These are phyloP conservation scores for Orycteropus afer DNA, from an alignment of 2,113 vertebrate genomes.

Conservation along the genomic window DNA sequence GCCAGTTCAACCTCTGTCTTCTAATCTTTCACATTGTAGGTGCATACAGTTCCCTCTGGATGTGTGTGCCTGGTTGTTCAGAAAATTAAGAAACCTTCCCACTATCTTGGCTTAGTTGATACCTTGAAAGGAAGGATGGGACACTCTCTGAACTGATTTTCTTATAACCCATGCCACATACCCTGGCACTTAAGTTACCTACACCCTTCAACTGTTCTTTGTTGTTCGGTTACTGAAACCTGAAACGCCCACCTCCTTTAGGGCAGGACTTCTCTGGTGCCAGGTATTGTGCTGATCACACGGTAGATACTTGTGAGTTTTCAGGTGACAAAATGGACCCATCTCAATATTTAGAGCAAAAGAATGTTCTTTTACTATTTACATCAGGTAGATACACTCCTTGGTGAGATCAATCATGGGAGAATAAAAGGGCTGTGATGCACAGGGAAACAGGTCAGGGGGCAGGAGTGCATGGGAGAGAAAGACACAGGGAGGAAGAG, in stretches of 20 bases:
- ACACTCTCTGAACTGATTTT: background rate
- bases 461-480: no score
- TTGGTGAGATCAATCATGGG: no score
- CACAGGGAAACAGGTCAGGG: no score
- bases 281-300: background rate
- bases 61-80: background rate
- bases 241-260: background rate
- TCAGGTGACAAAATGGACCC: background rate
- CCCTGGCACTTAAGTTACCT: background rate
- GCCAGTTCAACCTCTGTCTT: background rate
- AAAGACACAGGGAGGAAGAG: no score
- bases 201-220: background rate
- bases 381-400: no score
- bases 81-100: background rate
- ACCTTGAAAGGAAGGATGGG: background rate
- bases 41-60: background rate
- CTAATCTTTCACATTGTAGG: background rate
- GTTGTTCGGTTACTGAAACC: background rate
- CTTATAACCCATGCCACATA: background rate
- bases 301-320: fast-evolving
- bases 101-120: background rate
- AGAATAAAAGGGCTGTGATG: no score
- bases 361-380: no score
- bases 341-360: background rate
- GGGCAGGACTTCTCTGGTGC: background rate